A percentile compares a stretch with the other conserved stretches of the same genome.
phyloP scores from a whole-genome alignment of 2,888 invertebrate species.

The Leptinotarsa tumamoca region DNA sequence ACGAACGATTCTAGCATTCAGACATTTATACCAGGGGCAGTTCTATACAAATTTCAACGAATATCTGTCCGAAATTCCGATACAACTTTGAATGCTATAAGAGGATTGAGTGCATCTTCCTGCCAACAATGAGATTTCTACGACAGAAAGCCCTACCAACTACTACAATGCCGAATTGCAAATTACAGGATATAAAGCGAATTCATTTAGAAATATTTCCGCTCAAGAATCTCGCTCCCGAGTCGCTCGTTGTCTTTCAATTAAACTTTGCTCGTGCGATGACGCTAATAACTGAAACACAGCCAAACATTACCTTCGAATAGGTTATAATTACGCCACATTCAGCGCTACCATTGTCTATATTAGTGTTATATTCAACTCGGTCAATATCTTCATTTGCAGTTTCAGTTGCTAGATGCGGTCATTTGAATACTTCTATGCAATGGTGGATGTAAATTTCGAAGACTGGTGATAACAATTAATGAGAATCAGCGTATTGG shows the following conservation, averaged over 20 bases:
- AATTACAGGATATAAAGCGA: conserved; percentile 21
- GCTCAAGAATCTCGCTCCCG: conserved; percentile 31
- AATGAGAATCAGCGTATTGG: not conserved
- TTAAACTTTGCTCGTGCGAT: conserved; percentile 42
- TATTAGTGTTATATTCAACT: conserved; percentile 36
- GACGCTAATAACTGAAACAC: conserved; percentile 40
- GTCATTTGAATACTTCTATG: conserved; percentile 20
- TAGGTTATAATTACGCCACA: conserved; percentile 40
- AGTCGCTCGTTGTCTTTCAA: conserved; percentile 38
- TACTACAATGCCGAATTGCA: conserved; percentile 7
- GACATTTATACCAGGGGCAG: too few species aligned
- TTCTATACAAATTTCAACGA: too few species aligned
- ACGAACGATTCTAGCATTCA: too few species aligned
- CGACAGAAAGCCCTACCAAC: not conserved
- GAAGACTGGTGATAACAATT: not conserved
- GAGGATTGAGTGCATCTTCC: not conserved
- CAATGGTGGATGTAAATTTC: not conserved
- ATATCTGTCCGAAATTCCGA: too few species aligned
- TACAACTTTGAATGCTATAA: not conserved
- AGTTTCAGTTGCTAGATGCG: conserved; percentile 16
- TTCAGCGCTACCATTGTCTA: conserved; percentile 30
- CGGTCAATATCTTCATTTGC: conserved; percentile 29
- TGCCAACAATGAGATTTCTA: not conserved
- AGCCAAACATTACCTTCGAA: conserved; percentile 38
- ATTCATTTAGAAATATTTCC: conserved; percentile 19